Base-by-base conservation (phyloP, 2,888 invertebrate genomes). In the Toxonevra muliebris region DNA sequence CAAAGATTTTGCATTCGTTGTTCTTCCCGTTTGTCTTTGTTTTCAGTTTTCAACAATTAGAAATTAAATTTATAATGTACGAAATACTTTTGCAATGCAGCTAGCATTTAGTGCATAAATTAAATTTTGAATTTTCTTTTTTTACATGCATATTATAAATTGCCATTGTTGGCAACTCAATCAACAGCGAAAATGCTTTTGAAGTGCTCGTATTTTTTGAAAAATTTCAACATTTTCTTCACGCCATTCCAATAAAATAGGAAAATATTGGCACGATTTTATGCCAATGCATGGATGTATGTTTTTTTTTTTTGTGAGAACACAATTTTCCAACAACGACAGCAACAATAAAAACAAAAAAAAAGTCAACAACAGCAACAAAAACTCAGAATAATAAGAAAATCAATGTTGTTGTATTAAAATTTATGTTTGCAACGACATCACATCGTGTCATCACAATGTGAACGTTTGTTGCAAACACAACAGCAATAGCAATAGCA, bases 361-460 rank as follows among this genome's bases (percentile, higher is more conserved):
- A 11, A 3, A 48, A 8, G n/a, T 15, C 15, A 48, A 48, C 48
- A 15, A 48, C 15, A 48, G 11, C 48, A 11, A 48, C 30, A 30
- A 7, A 2, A 30, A 30, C 30, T 30, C 30, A 30, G 30, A 30
- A 30, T 30, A 30, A 30, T 30, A 30, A 30, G 30, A 30, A 30
- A 30, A 30, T 30, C 30, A 50, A 65, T 58, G 17, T 61, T 61
- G 58, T 66, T 66, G 20, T 50, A 45, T 17, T 17, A 19, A 40
- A 68, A 66, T 72, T 68, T 65, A 63, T 69, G 61, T 50, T 13
- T 17, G 57, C 69, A 65, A 61, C 60, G 61, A 68, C 70, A 66
- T 52, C 61, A 55, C 72, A 69, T 65, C 65, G 69, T 67, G 70
- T 68, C 66, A 68, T 54, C 67, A 48, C 30, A 53, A 48, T 66